Percentiles rank a stretch among this genome's conserved stretches.
These are phyloP conservation scores for Tinea semifulvella DNA, from an alignment of 2,888 invertebrate genomes.

Conservation along the genomic window DNA sequence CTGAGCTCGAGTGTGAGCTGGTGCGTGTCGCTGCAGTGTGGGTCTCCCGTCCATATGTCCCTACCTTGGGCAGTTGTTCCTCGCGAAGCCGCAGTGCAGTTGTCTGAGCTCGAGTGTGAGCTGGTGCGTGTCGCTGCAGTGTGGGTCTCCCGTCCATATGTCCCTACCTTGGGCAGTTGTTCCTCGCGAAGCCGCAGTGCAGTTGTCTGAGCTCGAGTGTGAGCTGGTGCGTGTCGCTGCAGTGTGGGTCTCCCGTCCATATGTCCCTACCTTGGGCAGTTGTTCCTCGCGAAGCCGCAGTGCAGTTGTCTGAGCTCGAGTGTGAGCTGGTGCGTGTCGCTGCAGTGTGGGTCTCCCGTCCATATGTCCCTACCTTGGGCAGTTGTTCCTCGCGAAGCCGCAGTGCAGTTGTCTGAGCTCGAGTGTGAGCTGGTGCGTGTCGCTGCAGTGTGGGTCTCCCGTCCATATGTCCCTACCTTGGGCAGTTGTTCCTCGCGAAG, in stretches of 20 bases:
- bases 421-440: slow-evolving; percentile 38
- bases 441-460: too few relatives aligned
- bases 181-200: slow-evolving; percentile 72
- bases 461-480: too few relatives aligned
- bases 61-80: slow-evolving; percentile 65
- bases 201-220: slow-evolving; percentile 65
- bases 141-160: too few relatives aligned
- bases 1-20: slow-evolving; percentile 60
- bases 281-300: slow-evolving; percentile 69
- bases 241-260: too few relatives aligned
- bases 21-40: too few relatives aligned
- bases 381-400: slow-evolving; percentile 61
- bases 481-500: slow-evolving; percentile 60
- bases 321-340: slow-evolving; percentile 40
- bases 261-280: slow-evolving; percentile 69
- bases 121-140: too few relatives aligned
- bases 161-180: slow-evolving; percentile 65
- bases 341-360: too few relatives aligned
- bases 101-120: slow-evolving; percentile 61
- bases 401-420: slow-evolving; percentile 73
- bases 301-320: slow-evolving; percentile 69
- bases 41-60: too few relatives aligned
- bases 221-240: slow-evolving; percentile 38
- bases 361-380: slow-evolving; percentile 72
- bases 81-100: slow-evolving; percentile 74